phyloP scores from a whole-genome alignment of 2,797 vertebrate species.

The Chaenodraco wilsoni region DNA sequence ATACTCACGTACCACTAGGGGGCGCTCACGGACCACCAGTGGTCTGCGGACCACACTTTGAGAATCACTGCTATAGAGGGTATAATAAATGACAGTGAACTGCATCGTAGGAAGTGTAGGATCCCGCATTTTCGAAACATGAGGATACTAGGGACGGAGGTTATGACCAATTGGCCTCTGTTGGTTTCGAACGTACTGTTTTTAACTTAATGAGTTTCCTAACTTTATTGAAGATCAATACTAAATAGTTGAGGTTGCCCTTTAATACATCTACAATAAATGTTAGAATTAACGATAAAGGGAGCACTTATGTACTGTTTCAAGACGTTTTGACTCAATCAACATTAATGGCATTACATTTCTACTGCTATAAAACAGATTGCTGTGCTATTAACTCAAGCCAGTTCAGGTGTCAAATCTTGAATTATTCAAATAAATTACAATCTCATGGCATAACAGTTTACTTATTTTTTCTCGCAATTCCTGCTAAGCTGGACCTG shows the following conservation, averaged over 20 bases:
- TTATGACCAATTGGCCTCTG: not conserved
- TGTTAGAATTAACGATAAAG: not conserved
- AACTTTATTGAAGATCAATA: not conserved
- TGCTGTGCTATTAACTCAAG: not conserved
- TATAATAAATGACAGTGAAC: not conserved
- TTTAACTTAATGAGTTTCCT: not conserved
- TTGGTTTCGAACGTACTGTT: not conserved
- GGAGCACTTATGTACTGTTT: not conserved
- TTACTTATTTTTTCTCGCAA: not conserved
- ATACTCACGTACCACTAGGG: too few relatives aligned
- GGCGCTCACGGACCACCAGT: too few relatives aligned
- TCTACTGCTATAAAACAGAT: not conserved
- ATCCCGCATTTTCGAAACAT: not conserved
- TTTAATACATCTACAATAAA: conserved; percentile 2
- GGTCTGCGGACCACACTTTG: too few relatives aligned
- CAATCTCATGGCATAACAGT: not conserved
- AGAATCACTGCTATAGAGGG: too few relatives aligned
- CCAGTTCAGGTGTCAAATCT: not conserved
- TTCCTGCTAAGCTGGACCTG: conserved; percentile 71
- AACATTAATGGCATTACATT: not conserved
- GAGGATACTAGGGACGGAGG: not conserved
- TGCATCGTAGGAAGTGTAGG: conserved; percentile 9
- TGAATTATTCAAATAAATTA: not conserved
- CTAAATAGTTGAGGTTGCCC: not conserved
- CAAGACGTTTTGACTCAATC: not conserved